Percentiles rank a stretch among this genome's conserved stretches.
These are phyloP conservation scores for Tetrax tetrax DNA, from an alignment of 2,113 vertebrate genomes.

Conservation along the genomic window DNA sequence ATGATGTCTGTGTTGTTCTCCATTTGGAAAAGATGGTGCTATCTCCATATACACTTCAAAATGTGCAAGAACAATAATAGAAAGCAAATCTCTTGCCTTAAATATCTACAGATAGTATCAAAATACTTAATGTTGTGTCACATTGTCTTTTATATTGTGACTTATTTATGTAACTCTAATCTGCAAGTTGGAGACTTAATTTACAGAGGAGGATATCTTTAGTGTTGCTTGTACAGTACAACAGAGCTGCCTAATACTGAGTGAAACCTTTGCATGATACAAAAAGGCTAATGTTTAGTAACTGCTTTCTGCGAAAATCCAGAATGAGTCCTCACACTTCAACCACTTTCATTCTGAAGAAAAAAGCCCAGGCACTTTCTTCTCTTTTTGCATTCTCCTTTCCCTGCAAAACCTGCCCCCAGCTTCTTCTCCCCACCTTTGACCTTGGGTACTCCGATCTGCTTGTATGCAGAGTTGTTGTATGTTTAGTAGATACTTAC, in stretches of 20 bases:
- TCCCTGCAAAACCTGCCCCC: neutral
- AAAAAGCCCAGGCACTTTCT: neutral
- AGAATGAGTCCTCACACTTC: neutral
- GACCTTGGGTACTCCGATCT: neutral
- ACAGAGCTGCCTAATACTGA: neutral
- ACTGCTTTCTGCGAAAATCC: neutral
- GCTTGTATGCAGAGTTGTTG: neutral
- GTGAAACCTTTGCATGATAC: neutral
- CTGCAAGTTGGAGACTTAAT: neutral
- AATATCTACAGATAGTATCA: neutral
- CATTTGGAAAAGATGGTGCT: neutral
- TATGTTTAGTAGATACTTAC: neutral
- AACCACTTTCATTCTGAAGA: neutral
- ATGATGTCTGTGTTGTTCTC: neutral
- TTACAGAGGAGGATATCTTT: neutral
- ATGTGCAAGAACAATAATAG: neutral
- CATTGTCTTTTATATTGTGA: neutral
- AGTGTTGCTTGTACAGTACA: neutral
- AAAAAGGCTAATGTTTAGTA: neutral
- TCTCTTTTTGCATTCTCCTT: neutral
- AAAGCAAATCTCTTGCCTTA: neutral
- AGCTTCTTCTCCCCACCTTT: neutral
- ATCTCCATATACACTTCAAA: neutral
- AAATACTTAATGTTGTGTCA: neutral
- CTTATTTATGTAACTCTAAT: neutral